Conservation (phyloP, 1,140 invertebrate genomes). For the Heliothis virescens region DNA sequence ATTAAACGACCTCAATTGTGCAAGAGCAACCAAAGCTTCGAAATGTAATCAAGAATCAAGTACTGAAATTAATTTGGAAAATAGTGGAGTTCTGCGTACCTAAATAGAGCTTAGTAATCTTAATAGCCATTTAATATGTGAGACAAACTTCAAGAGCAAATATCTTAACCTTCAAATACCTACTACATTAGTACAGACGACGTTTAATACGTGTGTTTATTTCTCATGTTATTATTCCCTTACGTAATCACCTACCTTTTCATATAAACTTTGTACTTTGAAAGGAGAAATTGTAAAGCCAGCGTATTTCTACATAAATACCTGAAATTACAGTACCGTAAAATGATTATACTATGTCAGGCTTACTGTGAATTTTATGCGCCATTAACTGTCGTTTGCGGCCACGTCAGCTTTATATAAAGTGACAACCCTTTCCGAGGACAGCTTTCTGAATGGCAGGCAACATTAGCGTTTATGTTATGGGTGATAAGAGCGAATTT, state of each 20-base stretch:
- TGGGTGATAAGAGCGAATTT: constrained; percentile 52
- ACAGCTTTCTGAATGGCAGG: constrained; percentile 39
- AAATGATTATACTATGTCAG: constrained; percentile 60
- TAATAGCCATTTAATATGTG: neutral
- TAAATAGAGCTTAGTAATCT: neutral
- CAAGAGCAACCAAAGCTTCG: too few species aligned
- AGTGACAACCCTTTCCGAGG: constrained; percentile 72
- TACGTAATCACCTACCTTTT: constrained; percentile 16
- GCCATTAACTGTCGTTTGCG: constrained; percentile 76
- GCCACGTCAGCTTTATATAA: constrained; percentile 72
- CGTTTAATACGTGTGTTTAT: neutral
- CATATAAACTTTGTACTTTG: constrained; percentile 20
- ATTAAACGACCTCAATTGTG: too few species aligned
- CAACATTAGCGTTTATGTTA: constrained; percentile 53
- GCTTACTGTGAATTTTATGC: constrained; percentile 74
- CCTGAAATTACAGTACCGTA: constrained; percentile 52
- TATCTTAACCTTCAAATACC: constrained; percentile 10
- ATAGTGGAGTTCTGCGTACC: too few species aligned
- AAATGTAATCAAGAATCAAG: too few species aligned
- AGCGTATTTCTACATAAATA: constrained; percentile 49
- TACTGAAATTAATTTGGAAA: too few species aligned
- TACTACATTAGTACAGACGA: constrained; percentile 7
- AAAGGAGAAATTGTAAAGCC: constrained; percentile 34
- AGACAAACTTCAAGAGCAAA: constrained; percentile 14
- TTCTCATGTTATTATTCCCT: constrained; percentile 24